These are phyloP conservation scores for Saccopteryx bilineata DNA, from an alignment of 2,113 vertebrate genomes.

Conservation along the genomic window DNA sequence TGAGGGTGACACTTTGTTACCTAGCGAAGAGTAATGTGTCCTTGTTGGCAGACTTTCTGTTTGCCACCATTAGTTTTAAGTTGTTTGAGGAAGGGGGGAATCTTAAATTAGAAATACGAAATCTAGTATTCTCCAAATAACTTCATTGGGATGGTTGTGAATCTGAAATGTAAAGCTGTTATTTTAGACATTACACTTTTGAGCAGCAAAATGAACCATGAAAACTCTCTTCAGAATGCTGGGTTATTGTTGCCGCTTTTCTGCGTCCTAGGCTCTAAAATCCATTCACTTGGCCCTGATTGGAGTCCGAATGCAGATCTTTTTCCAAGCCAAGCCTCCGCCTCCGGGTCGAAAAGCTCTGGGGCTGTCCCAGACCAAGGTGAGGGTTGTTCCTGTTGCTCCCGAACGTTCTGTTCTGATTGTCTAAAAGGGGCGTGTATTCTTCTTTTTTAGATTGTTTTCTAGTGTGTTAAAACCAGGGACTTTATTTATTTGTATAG, in stretches of 20 bases:
- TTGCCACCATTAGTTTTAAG: background rate
- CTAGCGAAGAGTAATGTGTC: background rate
- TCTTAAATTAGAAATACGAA: background rate
- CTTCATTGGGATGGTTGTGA: background rate
- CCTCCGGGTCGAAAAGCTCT: conserved; percentile 83
- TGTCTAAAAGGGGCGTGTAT: background rate
- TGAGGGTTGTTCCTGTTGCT: conserved; percentile 67
- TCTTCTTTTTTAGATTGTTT: background rate
- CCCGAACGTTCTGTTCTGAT: background rate
- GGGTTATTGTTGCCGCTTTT: background rate
- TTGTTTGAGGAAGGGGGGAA: background rate
- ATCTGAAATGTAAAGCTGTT: background rate
- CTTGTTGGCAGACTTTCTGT: background rate
- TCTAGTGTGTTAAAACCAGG: background rate
- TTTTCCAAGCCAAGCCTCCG: conserved; percentile 86
- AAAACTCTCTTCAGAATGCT: background rate
- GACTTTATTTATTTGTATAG: background rate
- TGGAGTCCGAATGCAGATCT: conserved; percentile 89
- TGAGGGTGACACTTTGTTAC: background rate
- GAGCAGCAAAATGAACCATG: background rate
- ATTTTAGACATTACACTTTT: conserved; percentile 48
- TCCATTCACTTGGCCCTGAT: conserved; percentile 83
- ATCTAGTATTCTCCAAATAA: background rate
- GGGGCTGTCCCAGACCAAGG: conserved; percentile 89
- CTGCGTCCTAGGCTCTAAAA: conserved; percentile 81